Evolutionary conservation across 2,113 vertebrate species (phyloP), one percentile per base, ranked within the genome.

Genomic region (Candoia aspera): DNA sequence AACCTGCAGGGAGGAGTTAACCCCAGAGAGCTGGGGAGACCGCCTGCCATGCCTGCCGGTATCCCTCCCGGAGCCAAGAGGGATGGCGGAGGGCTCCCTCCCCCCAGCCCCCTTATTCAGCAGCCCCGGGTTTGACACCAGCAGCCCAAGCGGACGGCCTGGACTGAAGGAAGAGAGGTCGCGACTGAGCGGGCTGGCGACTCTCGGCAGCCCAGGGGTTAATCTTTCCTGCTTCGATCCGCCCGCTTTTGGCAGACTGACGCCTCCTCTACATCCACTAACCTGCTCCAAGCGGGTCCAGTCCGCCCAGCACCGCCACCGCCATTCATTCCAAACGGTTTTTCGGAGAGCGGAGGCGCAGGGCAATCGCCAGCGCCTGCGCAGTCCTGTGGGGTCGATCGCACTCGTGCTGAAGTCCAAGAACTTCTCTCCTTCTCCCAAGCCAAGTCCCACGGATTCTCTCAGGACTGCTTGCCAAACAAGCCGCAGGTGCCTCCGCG

Each of bases 1-100:
- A 97, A 97, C 96, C 94, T 95, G 95, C 73, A 53, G 92, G 93
- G 94, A 95, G 89, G 95, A 94, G 94, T 93, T 93, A 96, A 96
- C 94, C 62, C 87, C 58, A 55, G 87, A 89, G 29, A 21, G 73
- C 55, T 88, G 86, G 54, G 86, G 26, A 17, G 62, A 54, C 58
- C 24, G 62, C 53, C 29, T n/a, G 17, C 59, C 49, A 17, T 15
- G n/a, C 19, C n/a, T 8, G 8, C 21, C 87, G 33, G 73, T 33
- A 19, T 33, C 73, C 33, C 19, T n/a, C 49, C 87, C 33, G 46
- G 29, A 49, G 17, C 73, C 57, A 2, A 57, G 26, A 33, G 19
- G 53, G 46, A 29, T 17, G 37, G 23, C 19, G 19, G 64, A 59
- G 46, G 13, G 24, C 42, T 26, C 84, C 84, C 54, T 21, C 13